These are phyloP conservation scores for Oceanodroma tethys DNA, from an alignment of 2,113 vertebrate species.

Conservation along the genomic window DNA sequence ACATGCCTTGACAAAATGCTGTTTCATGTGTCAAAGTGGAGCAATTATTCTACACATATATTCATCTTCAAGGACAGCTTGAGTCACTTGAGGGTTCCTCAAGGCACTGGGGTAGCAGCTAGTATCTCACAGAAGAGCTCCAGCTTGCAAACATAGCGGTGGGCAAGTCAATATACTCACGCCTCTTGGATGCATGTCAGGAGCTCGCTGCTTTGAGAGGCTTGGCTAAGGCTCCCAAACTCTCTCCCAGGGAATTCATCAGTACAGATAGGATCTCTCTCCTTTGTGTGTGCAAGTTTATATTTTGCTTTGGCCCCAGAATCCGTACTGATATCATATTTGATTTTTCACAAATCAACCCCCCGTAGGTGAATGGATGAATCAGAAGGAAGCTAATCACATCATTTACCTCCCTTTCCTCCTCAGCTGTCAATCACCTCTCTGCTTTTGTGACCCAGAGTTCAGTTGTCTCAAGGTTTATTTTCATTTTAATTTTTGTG, in stretches of 20 bases:
- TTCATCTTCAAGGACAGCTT: background rate
- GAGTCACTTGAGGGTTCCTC: background rate
- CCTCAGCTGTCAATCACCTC: background rate
- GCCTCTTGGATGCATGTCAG: conserved; percentile 26
- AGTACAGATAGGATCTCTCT: conserved; percentile 17
- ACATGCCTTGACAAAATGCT: background rate
- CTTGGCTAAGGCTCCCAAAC: background rate
- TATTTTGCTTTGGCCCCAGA: conserved; percentile 33
- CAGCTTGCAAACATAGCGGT: background rate
- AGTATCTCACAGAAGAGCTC: background rate
- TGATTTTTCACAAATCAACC: conserved; percentile 11
- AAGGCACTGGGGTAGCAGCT: background rate
- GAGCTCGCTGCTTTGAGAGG: conserved; percentile 15
- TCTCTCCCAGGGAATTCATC: conserved; percentile 24
- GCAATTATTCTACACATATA: background rate
- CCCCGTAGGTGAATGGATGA: background rate
- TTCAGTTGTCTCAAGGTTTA: conserved; percentile 17
- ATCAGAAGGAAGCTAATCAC: background rate
- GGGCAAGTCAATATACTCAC: background rate
- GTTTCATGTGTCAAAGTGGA: background rate
- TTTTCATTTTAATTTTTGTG: conserved; percentile 14
- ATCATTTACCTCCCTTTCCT: background rate
- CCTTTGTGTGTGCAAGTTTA: conserved; percentile 1
- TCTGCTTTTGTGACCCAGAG: background rate
- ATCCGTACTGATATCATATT: background rate